phyloP scores from a whole-genome alignment of 2,113 vertebrate species.

The Psophia crepitans region DNA sequence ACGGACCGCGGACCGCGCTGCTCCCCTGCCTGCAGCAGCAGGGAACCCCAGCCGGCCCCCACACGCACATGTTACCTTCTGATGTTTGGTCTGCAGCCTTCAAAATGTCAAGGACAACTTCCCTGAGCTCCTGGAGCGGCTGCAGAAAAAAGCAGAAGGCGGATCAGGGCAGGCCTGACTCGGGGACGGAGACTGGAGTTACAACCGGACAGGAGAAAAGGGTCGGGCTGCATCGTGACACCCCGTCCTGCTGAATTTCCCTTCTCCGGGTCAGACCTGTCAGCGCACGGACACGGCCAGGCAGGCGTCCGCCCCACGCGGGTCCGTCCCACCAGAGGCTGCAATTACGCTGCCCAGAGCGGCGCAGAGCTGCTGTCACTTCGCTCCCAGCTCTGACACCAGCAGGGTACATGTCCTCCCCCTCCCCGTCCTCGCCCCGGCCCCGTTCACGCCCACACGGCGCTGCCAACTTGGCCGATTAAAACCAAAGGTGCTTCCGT shows the following conservation, averaged over 20 bases:
- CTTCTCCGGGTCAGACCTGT: background rate
- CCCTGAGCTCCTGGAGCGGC: constrained; percentile 68
- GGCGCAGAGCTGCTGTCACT: background rate
- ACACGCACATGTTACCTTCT: background rate
- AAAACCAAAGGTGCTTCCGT: background rate
- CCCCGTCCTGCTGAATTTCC: background rate
- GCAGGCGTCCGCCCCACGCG: fast-evolving
- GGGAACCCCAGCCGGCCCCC: background rate
- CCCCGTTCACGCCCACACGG: fast-evolving
- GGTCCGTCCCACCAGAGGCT: background rate
- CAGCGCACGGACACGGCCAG: background rate
- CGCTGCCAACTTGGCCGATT: background rate
- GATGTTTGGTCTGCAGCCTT: constrained; percentile 3
- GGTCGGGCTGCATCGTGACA: background rate
- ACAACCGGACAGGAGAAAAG: background rate
- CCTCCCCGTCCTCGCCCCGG: background rate
- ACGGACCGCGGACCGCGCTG: background rate
- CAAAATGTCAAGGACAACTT: constrained; percentile 53
- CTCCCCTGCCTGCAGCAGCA: background rate
- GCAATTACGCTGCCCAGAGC: fast-evolving
- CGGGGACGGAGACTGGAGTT: background rate
- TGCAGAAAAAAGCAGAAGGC: background rate
- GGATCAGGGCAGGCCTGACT: background rate
- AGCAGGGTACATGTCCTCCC: fast-evolving
- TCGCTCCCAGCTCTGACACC: fast-evolving